Percentiles rank a stretch among this genome's conserved stretches.
Conservation (phyloP, 2,888 invertebrate species). For the Cantharis rufa region DNA sequence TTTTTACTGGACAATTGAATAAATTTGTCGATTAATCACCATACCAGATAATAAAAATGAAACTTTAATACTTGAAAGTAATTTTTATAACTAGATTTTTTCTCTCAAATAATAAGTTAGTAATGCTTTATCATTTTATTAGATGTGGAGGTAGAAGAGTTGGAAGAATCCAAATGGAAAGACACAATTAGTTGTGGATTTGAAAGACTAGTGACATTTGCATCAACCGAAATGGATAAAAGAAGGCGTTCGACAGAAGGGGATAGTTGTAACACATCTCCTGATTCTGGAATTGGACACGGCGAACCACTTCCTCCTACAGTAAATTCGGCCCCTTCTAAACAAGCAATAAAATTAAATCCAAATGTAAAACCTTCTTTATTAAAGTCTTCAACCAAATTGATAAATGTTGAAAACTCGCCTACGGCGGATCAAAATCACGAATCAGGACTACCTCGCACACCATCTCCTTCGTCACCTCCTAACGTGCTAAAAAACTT, state of each 20-base stretch:
- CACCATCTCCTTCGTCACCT: constrained; percentile 62
- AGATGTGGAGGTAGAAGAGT: constrained; percentile 68
- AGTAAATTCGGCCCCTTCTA: constrained; percentile 48
- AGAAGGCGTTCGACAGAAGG: constrained; percentile 83
- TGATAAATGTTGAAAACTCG: constrained; percentile 59
- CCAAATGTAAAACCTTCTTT: constrained; percentile 50
- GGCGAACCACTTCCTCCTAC: constrained; percentile 61
- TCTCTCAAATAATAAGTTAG: background rate
- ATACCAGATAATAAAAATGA: background rate
- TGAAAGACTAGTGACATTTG: constrained; percentile 91
- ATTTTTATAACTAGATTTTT: background rate
- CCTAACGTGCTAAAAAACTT: constrained; percentile 52
- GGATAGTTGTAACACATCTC: constrained; percentile 79
- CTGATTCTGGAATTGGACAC: constrained; percentile 84
- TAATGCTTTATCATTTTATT: constrained; percentile 41
- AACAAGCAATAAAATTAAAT: constrained; percentile 49
- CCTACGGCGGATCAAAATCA: constrained; percentile 53
- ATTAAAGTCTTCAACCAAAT: constrained; percentile 54
- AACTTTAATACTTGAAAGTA: background rate
- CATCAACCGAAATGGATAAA: constrained; percentile 88
- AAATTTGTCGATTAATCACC: background rate
- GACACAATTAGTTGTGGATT: constrained; percentile 91
- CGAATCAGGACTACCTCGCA: constrained; percentile 60
- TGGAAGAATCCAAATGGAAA: constrained; percentile 88
- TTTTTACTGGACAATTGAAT: constrained; percentile 11